These are phyloP conservation scores for Gymnodraco acuticeps DNA, from an alignment of 2,797 vertebrate genomes.

Conservation along the genomic window DNA sequence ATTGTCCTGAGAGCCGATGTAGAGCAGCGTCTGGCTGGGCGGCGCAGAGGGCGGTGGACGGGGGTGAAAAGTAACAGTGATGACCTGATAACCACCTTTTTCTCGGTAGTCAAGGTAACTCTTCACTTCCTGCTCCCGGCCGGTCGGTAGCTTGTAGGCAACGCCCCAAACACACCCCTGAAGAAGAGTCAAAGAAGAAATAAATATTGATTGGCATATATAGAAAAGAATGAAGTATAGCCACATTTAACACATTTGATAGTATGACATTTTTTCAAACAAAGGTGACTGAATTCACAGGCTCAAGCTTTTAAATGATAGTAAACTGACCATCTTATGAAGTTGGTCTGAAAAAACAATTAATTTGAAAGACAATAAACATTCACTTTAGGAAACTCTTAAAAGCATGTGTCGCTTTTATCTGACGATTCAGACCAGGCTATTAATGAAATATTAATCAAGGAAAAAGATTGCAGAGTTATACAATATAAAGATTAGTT, in stretches of 20 bases:
- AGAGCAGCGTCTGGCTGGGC: constrained; percentile 87
- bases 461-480: background rate
- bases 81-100: constrained; percentile 94
- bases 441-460: background rate
- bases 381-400: background rate
- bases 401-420: background rate
- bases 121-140: constrained; percentile 94
- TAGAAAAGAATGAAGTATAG: background rate
- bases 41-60: constrained; percentile 63
- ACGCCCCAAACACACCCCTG: constrained; percentile 97
- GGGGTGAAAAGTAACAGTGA: constrained; percentile 90
- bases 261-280: too few species aligned
- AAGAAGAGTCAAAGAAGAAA: background rate
- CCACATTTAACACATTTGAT: too few species aligned
- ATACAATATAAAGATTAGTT: background rate
- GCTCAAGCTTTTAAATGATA: too few species aligned
- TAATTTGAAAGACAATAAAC: background rate
- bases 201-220: background rate
- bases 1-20: constrained; percentile 94
- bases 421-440: background rate
- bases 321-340: constrained; percentile 9
- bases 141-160: constrained; percentile 93
- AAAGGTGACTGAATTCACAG: background rate
- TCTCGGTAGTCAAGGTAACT: constrained; percentile 95
- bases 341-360: background rate